Percentiles rank a stretch among this genome's conserved stretches.
These are phyloP conservation scores for Drosophila nebulosa DNA, from an alignment of 1,140 invertebrate genomes.

Conservation along the genomic window DNA sequence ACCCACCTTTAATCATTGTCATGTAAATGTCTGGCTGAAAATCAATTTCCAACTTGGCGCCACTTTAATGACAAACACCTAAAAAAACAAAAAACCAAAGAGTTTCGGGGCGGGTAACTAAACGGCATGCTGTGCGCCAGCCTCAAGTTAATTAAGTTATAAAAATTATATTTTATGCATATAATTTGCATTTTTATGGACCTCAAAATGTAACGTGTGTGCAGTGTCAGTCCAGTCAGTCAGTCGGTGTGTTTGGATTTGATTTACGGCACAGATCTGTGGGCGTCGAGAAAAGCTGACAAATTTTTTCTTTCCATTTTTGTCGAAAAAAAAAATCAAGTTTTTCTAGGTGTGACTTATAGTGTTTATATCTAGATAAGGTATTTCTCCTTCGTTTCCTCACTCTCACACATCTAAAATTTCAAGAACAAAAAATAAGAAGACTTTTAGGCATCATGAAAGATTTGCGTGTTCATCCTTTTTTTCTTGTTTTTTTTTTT, in stretches of 20 bases:
- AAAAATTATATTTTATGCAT: constrained; percentile 79
- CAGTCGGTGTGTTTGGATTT: neutral
- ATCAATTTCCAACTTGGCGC: constrained; percentile 70
- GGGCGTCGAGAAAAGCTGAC: constrained; percentile 52
- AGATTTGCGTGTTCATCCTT: constrained; percentile 48
- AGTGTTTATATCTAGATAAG: constrained; percentile 42
- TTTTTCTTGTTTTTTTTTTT: constrained; percentile 12
- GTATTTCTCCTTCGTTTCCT: constrained; percentile 1
- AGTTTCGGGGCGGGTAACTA: constrained; percentile 5
- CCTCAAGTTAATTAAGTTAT: constrained; percentile 69
- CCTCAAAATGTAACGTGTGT: constrained; percentile 62
- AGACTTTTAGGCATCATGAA: constrained; percentile 20
- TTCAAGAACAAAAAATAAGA: constrained; percentile 30
- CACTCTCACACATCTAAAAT: constrained; percentile 68
- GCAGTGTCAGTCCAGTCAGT: constrained; percentile 18
- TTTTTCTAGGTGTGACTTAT: constrained; percentile 68
- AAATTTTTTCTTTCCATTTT: constrained; percentile 29
- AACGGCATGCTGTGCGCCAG: constrained; percentile 37
- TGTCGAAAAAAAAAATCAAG: neutral
- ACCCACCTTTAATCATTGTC: constrained; percentile 40
- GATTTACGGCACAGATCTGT: constrained; percentile 26
- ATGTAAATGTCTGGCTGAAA: constrained; percentile 64
- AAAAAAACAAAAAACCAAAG: constrained; percentile 18
- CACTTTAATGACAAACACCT: constrained; percentile 58
- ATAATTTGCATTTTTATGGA: constrained; percentile 75